phyloP scores from a whole-genome alignment of 1,140 invertebrate species.

The Trichonephila clavata region DNA sequence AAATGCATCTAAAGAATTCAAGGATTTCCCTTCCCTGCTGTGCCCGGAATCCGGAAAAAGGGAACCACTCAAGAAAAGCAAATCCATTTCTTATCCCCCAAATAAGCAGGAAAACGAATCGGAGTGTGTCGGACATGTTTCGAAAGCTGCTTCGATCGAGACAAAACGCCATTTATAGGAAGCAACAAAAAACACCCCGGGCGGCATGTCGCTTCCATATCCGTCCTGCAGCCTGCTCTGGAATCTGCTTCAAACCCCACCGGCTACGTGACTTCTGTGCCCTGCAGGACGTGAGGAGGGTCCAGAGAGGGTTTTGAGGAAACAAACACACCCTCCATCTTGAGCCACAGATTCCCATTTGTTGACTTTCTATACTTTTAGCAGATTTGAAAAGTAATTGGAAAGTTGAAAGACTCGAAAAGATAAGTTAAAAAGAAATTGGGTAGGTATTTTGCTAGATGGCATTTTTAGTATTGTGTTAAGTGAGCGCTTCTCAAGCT shows the following conservation, averaged over 20 bases:
- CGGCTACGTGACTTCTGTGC: conserved; percentile 9
- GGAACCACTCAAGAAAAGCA: conserved; percentile 18
- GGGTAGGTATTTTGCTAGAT: too few relatives aligned
- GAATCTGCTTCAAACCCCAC: conserved; percentile 29
- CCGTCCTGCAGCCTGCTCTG: not conserved
- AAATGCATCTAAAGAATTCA: not conserved
- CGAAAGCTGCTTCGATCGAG: conserved; percentile 27
- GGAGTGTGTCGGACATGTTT: conserved; percentile 26
- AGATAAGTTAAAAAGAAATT: too few relatives aligned
- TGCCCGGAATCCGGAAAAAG: not conserved
- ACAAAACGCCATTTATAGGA: conserved; percentile 20
- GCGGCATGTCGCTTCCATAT: conserved; percentile 10
- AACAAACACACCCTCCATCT: not conserved
- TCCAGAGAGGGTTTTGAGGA: not conserved
- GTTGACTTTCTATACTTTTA: too few relatives aligned
- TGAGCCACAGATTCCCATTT: not conserved
- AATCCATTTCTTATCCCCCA: conserved; percentile 8
- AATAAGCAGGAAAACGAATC: conserved; percentile 30
- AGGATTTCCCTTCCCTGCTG: not conserved
- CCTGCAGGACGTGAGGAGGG: not conserved
- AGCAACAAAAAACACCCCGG: not conserved
- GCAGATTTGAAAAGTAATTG: too few relatives aligned
- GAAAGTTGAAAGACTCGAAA: too few relatives aligned
- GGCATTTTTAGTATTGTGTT: too few relatives aligned
- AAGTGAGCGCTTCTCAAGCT: too few relatives aligned